Evolutionary conservation across 2,888 invertebrate genomes (phyloP), one percentile per base, ranked within the genome.

Genomic region (Coronaproctus castanopsis): DNA sequence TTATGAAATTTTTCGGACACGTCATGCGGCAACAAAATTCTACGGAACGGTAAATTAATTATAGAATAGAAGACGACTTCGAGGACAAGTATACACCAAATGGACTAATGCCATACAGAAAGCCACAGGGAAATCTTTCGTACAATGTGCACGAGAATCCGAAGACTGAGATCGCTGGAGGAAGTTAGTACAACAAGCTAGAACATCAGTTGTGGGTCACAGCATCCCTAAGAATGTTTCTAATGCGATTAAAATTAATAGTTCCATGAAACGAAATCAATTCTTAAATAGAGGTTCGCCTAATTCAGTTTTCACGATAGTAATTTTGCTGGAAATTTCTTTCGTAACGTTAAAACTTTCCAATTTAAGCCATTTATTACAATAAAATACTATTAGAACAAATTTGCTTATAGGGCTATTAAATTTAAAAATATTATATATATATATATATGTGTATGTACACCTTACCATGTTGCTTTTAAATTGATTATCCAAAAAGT

Each of bases 401-500:
- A n/a, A n/a, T n/a, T n/a, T n/a, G n/a, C n/a, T n/a, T n/a, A n/a
- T n/a, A n/a, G n/a, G n/a, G n/a, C n/a, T n/a, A n/a, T n/a, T n/a
- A n/a, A n/a, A n/a, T n/a, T 49, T 14, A n/a, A n/a, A 14, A 49
- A 14, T 49, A 49, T 49, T 49, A 49, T 49, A 14, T 14, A 49
- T 10, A 49, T n/a, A 10, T 54, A 22, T 20, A 55, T 55, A 70
- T 72, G n/a, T n/a, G n/a, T n/a, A n/a, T n/a, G n/a, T n/a, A n/a
- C n/a, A n/a, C n/a, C n/a, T 76, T 71, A 83, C 84, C 87, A 88
- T 87, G 72, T 88, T 87, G 66, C 82, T 87, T 65, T 87, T 78
- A 72, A 87, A 87, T 74, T 87, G 87, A 71, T 85, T 86, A 74
- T 91, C 89, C 65, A 92, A 75, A 72, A 92, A 92, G 74, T 92